Percentiles rank a stretch among this genome's conserved stretches.
These are phyloP conservation scores for Apantesis nais DNA, from an alignment of 2,888 invertebrate genomes.

Conservation along the genomic window DNA sequence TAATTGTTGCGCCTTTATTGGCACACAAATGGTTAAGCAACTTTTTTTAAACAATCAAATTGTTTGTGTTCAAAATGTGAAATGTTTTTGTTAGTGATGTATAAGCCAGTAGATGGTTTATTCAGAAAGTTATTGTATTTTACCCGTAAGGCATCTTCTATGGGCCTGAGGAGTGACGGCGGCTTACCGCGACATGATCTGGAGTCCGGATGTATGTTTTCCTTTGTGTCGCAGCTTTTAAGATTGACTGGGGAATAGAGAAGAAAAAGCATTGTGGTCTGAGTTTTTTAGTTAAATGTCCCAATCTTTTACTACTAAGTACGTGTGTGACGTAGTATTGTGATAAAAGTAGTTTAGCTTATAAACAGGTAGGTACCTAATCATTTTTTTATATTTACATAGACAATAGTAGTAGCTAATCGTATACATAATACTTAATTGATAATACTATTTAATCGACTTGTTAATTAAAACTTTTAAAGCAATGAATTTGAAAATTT, in stretches of 20 bases:
- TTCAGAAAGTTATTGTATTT: conserved; percentile 7
- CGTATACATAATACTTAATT: not conserved
- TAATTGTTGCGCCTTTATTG: conserved; percentile 44
- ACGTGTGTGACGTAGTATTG: not conserved
- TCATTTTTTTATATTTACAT: not conserved
- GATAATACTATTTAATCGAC: not conserved
- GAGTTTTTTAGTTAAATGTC: conserved; percentile 7
- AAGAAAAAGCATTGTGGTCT: conserved; percentile 6
- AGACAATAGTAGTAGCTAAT: not conserved
- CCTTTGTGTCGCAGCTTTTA: conserved; percentile 70
- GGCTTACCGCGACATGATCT: conserved; percentile 55
- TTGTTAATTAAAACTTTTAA: too few species aligned
- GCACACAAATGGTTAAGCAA: conserved; percentile 28
- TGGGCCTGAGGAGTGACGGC: conserved; percentile 33
- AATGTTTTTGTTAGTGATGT: conserved; percentile 32
- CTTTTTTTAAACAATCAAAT: conserved; percentile 38
- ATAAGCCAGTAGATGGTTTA: conserved; percentile 10
- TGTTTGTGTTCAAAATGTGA: conserved; percentile 26
- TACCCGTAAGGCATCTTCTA: conserved; percentile 19
- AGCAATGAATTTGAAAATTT: too few species aligned
- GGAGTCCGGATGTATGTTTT: conserved; percentile 67
- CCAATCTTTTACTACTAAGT: not conserved
- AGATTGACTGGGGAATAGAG: conserved; percentile 59
- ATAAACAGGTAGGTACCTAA: not conserved
- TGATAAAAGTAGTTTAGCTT: not conserved